Evolutionary conservation across 2,888 invertebrate genomes (phyloP), one percentile per base, ranked within the genome.

Genomic region (Acrobeloides nanus): DNA sequence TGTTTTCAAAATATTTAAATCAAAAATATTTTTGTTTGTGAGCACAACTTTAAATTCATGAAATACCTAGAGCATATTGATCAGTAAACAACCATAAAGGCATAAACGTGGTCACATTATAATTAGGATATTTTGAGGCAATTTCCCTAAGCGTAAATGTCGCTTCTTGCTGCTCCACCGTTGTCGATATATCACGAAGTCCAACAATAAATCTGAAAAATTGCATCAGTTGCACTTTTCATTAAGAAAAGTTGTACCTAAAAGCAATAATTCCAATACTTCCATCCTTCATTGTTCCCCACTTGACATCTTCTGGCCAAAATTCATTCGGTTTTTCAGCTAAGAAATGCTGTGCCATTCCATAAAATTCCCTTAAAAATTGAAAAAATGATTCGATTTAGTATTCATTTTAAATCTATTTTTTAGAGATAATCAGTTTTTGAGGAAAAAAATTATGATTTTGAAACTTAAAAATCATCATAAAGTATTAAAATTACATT

Each of bases 61-160:
- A n/a, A n/a, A n/a, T n/a, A n/a, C n/a, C n/a, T n/a, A 72, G 57
- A 6, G 59, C 62, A 57, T 73, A 73, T 51, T 73, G 73, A 51
- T 73, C 73, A 17, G 70, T 70, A 61, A 73, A 73, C 33, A 74
- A 57, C 73, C 73, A 73, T 21, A 73, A 53, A 6, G 71, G 69
- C 71, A 72, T 73, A 55, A 73, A 73, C 2, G 73, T 73, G 1
- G 72, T 73, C 29, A 74, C 61, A 47, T 73, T 73, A 54, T 59
- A 71, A 34, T 60, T 53, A 3, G 65, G 59, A 53, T 63, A 71
- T 6, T 53, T 46, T 5, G 51, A 33, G 1, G 70, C 68, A 4
- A 64, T 53, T 18, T 66, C 62, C 42, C 73, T 49, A 47, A 74
- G 52, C 8, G 60, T 32, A 17, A 48, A 40, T 1, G 70, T 73